A percentile compares a stretch with the other conserved stretches of the same genome.
These are phyloP conservation scores for Liparis tanakae DNA, from an alignment of 2,797 vertebrate genomes.

Conservation along the genomic window DNA sequence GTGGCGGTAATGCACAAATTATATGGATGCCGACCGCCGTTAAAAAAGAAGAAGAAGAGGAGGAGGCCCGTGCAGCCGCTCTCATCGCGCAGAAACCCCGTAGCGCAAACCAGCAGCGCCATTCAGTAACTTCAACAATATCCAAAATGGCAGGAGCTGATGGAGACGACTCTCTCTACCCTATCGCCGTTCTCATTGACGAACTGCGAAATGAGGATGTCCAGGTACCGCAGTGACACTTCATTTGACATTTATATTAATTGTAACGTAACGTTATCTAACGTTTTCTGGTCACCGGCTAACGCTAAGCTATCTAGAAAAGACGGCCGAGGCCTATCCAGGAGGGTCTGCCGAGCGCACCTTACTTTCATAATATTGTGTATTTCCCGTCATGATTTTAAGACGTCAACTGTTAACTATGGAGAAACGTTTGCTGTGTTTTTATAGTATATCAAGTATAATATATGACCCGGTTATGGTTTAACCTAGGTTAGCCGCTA, in stretches of 20 bases:
- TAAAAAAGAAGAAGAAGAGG: too few relatives aligned
- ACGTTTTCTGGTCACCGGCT: not conserved
- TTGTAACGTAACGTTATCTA: not conserved
- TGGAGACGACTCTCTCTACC: conserved; percentile 90
- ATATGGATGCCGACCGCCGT: too few relatives aligned
- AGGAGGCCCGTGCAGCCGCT: conserved; percentile 11
- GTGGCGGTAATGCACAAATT: too few relatives aligned
- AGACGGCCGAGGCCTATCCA: conserved; percentile 48
- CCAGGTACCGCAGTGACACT: conserved; percentile 74
- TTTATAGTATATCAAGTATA: fast-evolving
- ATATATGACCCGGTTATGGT: not conserved
- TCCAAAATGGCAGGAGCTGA: conserved; percentile 90
- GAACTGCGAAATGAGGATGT: conserved; percentile 90
- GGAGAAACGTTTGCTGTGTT: not conserved
- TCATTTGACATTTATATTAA: fast-evolving
- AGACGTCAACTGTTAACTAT: too few relatives aligned
- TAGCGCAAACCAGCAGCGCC: conserved; percentile 73
- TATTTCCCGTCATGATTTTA: not conserved
- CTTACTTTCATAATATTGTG: not conserved
- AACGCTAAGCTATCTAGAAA: conserved; percentile 24
- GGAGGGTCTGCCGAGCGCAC: conserved; percentile 46
- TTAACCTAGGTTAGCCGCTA: conserved; percentile 16
- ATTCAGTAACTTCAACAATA: conserved; percentile 69
- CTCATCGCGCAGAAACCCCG: conserved; percentile 77
- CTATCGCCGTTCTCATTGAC: conserved; percentile 89